phyloP scores from a whole-genome alignment of 2,888 invertebrate species.

The Latrodectus elegans region DNA sequence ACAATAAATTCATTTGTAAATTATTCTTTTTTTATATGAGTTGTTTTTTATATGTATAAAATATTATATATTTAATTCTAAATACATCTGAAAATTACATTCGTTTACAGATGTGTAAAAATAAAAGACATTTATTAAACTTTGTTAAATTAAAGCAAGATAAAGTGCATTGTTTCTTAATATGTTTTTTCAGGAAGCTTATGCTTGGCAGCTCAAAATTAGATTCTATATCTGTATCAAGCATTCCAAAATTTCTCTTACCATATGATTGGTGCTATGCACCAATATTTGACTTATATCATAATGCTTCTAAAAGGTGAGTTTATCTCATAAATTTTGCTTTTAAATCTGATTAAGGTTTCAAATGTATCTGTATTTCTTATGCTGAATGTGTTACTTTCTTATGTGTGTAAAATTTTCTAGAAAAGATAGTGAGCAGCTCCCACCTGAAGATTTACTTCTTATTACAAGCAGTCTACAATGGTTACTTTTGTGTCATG shows the following conservation, averaged over 20 bases:
- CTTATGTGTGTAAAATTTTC: neutral
- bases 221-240: conserved; percentile 1
- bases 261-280: conserved; percentile 44
- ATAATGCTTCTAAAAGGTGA: conserved; percentile 26
- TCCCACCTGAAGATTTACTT: conserved; percentile 14
- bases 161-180: too few relatives aligned
- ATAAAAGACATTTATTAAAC: too few relatives aligned
- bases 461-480: conserved; percentile 37
- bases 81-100: too few relatives aligned
- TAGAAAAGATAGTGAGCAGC: neutral
- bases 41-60: too few relatives aligned
- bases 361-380: neutral
- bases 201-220: neutral
- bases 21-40: too few relatives aligned
- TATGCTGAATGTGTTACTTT: neutral
- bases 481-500: conserved; percentile 37
- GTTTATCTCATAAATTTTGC: neutral
- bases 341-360: neutral
- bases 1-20: too few relatives aligned
- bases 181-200: conserved; percentile 15
- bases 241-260: conserved; percentile 9
- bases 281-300: conserved; percentile 42
- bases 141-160: too few relatives aligned
- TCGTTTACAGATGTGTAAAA: too few relatives aligned
- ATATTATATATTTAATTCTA: too few relatives aligned